These are phyloP conservation scores for Motacilla tschutschensis DNA, from an alignment of 2,113 vertebrate genomes.

Conservation along the genomic window DNA sequence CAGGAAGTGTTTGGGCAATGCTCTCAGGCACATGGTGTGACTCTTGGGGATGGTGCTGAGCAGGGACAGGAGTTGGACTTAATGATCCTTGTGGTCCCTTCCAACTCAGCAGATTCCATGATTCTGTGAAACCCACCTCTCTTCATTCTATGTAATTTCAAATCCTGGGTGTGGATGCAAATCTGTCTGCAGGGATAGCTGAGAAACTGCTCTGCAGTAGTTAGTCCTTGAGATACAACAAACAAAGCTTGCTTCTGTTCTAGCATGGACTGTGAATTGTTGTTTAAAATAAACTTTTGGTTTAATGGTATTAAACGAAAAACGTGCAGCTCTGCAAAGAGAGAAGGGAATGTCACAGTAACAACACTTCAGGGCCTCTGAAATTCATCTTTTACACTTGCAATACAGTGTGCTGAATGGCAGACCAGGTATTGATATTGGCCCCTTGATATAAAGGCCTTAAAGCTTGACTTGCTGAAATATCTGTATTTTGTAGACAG, in stretches of 20 bases:
- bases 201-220: background rate
- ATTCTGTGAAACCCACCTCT: background rate
- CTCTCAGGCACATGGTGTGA: background rate
- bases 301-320: conserved; percentile 19
- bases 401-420: background rate
- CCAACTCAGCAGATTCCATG: background rate
- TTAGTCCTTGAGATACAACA: background rate
- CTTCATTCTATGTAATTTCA: background rate
- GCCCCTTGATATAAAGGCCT: background rate
- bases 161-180: background rate
- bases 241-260: background rate
- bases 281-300: background rate
- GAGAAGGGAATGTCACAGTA: conserved; percentile 1
- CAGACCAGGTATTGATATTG: conserved; percentile 13
- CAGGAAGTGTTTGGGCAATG: rapidly evolving
- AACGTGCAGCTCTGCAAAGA: background rate
- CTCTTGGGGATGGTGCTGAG: background rate
- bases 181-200: conserved; percentile 1
- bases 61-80: background rate
- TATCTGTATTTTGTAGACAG: background rate
- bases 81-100: background rate
- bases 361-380: background rate
- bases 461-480: background rate
- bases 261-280: background rate
- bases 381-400: conserved; percentile 8